These are phyloP conservation scores for Drosophila suboccidentalis DNA, from an alignment of 2,888 invertebrate genomes.

Conservation along the genomic window DNA sequence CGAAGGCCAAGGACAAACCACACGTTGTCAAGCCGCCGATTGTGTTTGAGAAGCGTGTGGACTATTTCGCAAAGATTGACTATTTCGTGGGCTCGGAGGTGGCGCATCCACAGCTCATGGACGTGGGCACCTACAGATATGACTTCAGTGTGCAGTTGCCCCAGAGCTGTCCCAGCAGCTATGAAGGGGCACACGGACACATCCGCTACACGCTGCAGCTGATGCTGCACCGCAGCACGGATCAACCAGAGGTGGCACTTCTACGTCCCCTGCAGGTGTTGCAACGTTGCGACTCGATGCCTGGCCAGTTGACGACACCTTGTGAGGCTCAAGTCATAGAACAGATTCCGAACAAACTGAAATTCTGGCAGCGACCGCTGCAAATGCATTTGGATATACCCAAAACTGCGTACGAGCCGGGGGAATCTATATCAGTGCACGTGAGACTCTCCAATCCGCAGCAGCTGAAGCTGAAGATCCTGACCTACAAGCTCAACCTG, in stretches of 20 bases:
- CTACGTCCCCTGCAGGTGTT: slow-evolving; percentile 46
- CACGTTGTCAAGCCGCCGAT: slow-evolving; percentile 20
- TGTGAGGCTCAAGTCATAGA: slow-evolving; percentile 61
- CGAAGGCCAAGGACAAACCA: slow-evolving; percentile 35
- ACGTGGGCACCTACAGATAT: slow-evolving; percentile 72
- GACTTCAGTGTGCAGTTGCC: slow-evolving; percentile 78
- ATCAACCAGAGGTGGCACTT: slow-evolving; percentile 33
- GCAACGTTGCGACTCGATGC: slow-evolving; percentile 27
- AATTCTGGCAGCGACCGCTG: slow-evolving; percentile 78
- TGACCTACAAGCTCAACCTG: slow-evolving; percentile 73
- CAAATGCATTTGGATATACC: slow-evolving; percentile 73
- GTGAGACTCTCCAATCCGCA: slow-evolving; percentile 72
- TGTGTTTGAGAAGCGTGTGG: slow-evolving; percentile 70
- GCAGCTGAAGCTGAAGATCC: slow-evolving; percentile 58
- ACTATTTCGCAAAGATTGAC: slow-evolving; percentile 78
- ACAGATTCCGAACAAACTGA: slow-evolving; percentile 47
- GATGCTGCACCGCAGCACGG: slow-evolving; percentile 56
- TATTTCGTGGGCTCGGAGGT: slow-evolving; percentile 82
- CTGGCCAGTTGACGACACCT: slow-evolving; percentile 1
- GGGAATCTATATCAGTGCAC: slow-evolving; percentile 76
- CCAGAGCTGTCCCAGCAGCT: slow-evolving; percentile 71
- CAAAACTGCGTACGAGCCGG: slow-evolving; percentile 69
- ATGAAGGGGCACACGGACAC: slow-evolving; percentile 72
- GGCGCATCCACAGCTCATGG: slow-evolving; percentile 67
- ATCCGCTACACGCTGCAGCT: slow-evolving; percentile 77